A percentile compares a stretch with the other conserved stretches of the same genome.
These are phyloP conservation scores for Noctua comes DNA, from an alignment of 2,888 invertebrate species.

Conservation along the genomic window DNA sequence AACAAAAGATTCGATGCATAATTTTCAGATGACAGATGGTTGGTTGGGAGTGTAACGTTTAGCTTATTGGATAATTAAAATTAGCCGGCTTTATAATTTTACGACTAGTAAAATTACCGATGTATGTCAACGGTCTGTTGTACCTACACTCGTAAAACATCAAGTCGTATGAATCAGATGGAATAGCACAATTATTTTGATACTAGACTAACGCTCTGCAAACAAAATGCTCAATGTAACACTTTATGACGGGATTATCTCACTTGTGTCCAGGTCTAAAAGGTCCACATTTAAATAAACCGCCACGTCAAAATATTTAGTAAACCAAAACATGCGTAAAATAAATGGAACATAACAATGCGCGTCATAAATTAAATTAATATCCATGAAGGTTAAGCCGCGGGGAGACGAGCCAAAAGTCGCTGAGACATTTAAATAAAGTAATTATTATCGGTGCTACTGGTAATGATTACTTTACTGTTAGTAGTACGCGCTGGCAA, in stretches of 20 bases:
- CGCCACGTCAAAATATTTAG: constrained; percentile 59
- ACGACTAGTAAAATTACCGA: constrained; percentile 53
- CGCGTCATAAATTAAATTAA: constrained; percentile 74
- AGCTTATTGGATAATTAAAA: constrained; percentile 54
- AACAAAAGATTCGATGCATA: constrained; percentile 51
- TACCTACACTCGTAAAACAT: constrained; percentile 52
- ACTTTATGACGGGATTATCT: constrained; percentile 33
- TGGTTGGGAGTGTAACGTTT: constrained; percentile 27
- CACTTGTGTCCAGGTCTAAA: constrained; percentile 34
- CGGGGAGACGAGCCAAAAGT: constrained; percentile 69
- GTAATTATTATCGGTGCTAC: constrained; percentile 70
- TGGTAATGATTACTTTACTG: constrained; percentile 76
- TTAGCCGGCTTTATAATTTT: constrained; percentile 40
- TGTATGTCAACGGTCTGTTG: constrained; percentile 49
- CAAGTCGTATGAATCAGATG: constrained; percentile 48
- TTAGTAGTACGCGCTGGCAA: constrained; percentile 76
- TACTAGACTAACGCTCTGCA: constrained; percentile 49
- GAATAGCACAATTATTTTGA: constrained; percentile 47
- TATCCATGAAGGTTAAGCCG: constrained; percentile 73
- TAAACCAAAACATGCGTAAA: constrained; percentile 67
- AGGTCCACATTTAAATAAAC: constrained; percentile 62
- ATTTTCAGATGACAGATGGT: constrained; percentile 52
- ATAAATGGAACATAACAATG: constrained; percentile 75
- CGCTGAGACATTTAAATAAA: constrained; percentile 69
- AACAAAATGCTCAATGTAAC: constrained; percentile 51